These are phyloP conservation scores for Dasypogon diadema DNA, from an alignment of 2,888 invertebrate species.

Conservation along the genomic window DNA sequence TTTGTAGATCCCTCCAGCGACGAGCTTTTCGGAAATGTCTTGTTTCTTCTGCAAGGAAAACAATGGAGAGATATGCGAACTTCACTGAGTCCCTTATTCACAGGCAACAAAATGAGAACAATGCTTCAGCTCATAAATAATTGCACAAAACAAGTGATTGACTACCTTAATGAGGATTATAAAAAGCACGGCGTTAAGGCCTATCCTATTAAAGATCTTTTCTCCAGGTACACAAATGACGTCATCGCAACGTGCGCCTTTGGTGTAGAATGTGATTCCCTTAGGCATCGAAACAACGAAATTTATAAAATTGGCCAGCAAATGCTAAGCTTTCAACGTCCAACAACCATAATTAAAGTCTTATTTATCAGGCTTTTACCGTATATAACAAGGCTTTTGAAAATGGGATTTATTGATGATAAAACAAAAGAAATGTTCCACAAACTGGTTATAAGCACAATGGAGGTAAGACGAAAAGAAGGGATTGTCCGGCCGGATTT, in stretches of 20 bases:
- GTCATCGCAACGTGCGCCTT: constrained; percentile 31
- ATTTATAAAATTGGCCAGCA: constrained; percentile 59
- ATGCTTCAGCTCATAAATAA: constrained; percentile 59
- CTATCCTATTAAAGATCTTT: background rate
- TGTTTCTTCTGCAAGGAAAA: constrained; percentile 69
- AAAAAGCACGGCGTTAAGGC: background rate
- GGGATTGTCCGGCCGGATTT: constrained; percentile 71
- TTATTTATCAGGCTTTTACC: background rate
- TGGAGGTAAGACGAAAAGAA: constrained; percentile 69
- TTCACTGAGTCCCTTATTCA: constrained; percentile 69
- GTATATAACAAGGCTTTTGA: constrained; percentile 57
- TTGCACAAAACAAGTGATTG: background rate
- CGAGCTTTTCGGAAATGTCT: constrained; percentile 70
- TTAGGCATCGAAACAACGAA: constrained; percentile 9
- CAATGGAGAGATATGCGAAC: constrained; percentile 69
- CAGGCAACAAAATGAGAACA: constrained; percentile 69
- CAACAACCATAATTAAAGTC: background rate
- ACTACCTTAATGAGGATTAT: constrained; percentile 5
- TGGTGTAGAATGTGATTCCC: constrained; percentile 1
- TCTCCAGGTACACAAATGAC: constrained; percentile 26
- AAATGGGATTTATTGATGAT: constrained; percentile 64
- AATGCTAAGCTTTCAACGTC: constrained; percentile 3
- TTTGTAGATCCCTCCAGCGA: constrained; percentile 67
- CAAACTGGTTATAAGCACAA: constrained; percentile 67
- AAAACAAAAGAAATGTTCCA: constrained; percentile 66